Evolutionary conservation across 2,113 vertebrate species (phyloP), one percentile per base, ranked within the genome.

Genomic region (Ahaetulla prasina): DNA sequence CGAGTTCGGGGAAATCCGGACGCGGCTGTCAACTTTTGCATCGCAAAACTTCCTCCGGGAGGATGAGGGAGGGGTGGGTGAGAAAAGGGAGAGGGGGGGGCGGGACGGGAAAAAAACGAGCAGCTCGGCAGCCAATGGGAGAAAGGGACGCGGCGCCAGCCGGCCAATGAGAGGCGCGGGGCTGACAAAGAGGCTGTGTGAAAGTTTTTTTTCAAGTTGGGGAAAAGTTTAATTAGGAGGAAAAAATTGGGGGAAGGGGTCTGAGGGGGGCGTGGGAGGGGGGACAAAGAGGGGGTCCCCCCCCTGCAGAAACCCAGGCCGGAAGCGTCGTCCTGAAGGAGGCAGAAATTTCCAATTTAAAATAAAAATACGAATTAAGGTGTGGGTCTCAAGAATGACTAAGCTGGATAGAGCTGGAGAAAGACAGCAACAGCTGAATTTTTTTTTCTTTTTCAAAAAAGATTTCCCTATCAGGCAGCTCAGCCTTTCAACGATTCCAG

Each of bases 391-490:
- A 1, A 43, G 85, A 23, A 50, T 87, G 91, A 87, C 85, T 68
- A 68, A 68, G 91, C 91, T 25, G 27, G 39, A 18, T 0, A 6
- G 11, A 39, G 45, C 39, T 14, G 50, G 4, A 39, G 57, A 91
- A 11, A 23, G 91, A 39, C 91, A 89, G 91, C 52, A 35, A 57
- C 91, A 91, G 94, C 85, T 14, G 68, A 5, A 4, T 39, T 85
- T 57, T n/a, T 63, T 63, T 30, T n/a, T n/a, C n/a, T n/a, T n/a
- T n/a, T n/a, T n/a, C n/a, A 16, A 16, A 52, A 52, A 68, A 5
- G 18, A 68, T 35, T 80, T 39, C n/a, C n/a, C n/a, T 39, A 8
- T 1, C 35, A 8, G 18, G 35, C 35, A 39, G 68, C n/a, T 20
- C 14, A n/a, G 35, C 35, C n/a, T 8, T 8, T 20, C n/a, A 6